Percentiles rank a stretch among this genome's conserved stretches.
Evolutionary conservation across 2,888 invertebrate species (phyloP).

Genomic region (Cataglyphis albicans): DNA sequence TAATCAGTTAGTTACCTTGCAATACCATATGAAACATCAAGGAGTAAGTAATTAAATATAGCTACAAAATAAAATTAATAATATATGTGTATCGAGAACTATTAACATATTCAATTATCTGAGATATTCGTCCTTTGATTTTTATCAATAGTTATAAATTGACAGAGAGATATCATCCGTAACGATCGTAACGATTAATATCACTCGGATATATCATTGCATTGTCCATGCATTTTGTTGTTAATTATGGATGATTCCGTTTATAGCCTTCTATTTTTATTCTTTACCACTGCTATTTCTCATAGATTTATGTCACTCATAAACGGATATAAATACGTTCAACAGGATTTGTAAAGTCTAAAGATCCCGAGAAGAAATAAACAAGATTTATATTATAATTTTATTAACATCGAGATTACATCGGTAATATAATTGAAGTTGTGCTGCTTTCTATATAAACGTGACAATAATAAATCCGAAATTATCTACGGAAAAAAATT

Average conservation of each 20-base stretch:
- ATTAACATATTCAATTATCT: neutral
- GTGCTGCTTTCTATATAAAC: neutral
- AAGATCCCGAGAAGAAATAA: neutral
- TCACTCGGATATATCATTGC: neutral
- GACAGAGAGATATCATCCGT: neutral
- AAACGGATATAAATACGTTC: constrained; percentile 29
- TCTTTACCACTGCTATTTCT: constrained; percentile 11
- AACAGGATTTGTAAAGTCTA: neutral
- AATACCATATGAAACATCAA: neutral
- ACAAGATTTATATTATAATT: neutral
- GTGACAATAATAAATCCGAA: neutral
- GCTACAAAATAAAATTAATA: constrained; percentile 3
- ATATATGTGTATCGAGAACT: neutral
- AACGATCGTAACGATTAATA: constrained; percentile 8
- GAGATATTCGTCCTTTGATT: neutral
- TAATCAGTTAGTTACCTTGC: neutral
- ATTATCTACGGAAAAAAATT: neutral
- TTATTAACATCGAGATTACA: neutral
- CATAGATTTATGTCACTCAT: constrained; percentile 5
- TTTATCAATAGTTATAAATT: constrained; percentile 5
- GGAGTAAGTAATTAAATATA: constrained; percentile 53
- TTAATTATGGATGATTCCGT: constrained; percentile 32
- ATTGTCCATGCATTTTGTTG: constrained; percentile 27
- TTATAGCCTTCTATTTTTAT: constrained; percentile 43
- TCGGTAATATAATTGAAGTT: neutral